Evolutionary conservation across 2,888 invertebrate species (phyloP).

Genomic region (Auanema freiburgensis): DNA sequence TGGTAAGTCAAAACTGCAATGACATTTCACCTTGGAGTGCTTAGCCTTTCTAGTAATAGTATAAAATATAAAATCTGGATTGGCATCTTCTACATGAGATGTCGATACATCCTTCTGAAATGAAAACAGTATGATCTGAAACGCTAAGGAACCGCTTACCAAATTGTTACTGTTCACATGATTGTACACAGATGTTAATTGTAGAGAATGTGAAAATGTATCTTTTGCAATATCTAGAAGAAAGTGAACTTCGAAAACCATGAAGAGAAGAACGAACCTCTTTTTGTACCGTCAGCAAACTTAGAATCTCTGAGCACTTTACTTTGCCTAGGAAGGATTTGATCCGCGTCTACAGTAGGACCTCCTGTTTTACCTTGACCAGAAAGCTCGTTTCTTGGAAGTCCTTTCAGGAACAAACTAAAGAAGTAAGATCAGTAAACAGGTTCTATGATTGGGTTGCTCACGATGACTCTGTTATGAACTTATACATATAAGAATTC

Average conservation of each 20-base stretch:
- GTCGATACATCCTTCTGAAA: slow-evolving; percentile 41
- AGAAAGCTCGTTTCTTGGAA: slow-evolving; percentile 17
- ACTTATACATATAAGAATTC: slow-evolving; percentile 74
- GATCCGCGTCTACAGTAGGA: slow-evolving; percentile 4
- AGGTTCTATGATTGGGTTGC: neutral
- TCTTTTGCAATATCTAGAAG: neutral
- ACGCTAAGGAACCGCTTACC: neutral
- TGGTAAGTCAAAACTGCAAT: too few species aligned
- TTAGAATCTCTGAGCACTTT: slow-evolving; percentile 10
- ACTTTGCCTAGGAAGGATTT: slow-evolving; percentile 4
- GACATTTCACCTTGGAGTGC: too few species aligned
- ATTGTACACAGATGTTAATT: neutral
- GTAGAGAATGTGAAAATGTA: neutral
- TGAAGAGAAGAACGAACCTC: neutral
- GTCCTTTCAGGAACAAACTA: slow-evolving; percentile 5
- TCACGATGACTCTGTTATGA: slow-evolving; percentile 69
- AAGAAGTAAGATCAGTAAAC: slow-evolving; percentile 1
- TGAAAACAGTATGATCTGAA: too few species aligned
- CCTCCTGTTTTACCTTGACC: slow-evolving; percentile 14
- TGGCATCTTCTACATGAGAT: slow-evolving; percentile 39
- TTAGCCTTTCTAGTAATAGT: slow-evolving; percentile 15
- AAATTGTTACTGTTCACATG: neutral
- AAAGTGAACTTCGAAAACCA: too few species aligned
- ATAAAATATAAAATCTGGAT: slow-evolving; percentile 60
- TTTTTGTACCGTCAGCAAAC: neutral